A percentile compares a stretch with the other conserved stretches of the same genome.
Evolutionary conservation across 1,140 invertebrate genomes (phyloP).

Genomic region (Palaemon carinicauda): DNA sequence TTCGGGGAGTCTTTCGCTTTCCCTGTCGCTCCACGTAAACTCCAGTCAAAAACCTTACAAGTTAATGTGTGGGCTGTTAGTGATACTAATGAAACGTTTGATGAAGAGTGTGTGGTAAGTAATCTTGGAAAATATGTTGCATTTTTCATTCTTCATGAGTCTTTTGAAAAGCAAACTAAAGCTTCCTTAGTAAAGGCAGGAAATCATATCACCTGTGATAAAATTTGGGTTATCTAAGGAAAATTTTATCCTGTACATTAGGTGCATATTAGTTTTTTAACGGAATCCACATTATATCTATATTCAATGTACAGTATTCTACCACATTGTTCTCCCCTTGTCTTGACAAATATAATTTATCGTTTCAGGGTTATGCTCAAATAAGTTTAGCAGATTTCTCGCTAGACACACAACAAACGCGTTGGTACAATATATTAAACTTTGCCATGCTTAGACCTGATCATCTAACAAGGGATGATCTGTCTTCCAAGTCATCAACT

Average conservation of each 20-base stretch:
- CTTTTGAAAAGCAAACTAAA: too few relatives aligned
- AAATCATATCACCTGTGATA: too few relatives aligned
- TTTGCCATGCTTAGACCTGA: conserved; percentile 54
- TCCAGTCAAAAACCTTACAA: conserved; percentile 87
- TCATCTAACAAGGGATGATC: conserved; percentile 37
- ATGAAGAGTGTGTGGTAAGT: conserved; percentile 85
- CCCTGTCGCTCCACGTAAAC: conserved; percentile 73
- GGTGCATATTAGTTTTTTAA: too few relatives aligned
- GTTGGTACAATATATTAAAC: conserved; percentile 89
- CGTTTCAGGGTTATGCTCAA: conserved; percentile 87
- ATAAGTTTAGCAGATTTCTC: conserved; percentile 95
- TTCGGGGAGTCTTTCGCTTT: conserved; percentile 84
- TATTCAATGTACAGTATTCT: too few relatives aligned
- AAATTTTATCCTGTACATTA: too few relatives aligned
- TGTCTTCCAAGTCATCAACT: conserved; percentile 57
- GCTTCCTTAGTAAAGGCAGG: too few relatives aligned
- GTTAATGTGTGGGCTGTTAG: conserved; percentile 81
- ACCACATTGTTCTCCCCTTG: too few relatives aligned
- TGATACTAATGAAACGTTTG: conserved; percentile 65
- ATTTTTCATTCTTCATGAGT: not conserved
- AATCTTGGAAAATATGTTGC: not conserved
- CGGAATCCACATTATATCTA: too few relatives aligned
- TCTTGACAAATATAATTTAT: not conserved
- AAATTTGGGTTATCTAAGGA: too few relatives aligned
- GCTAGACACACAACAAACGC: conserved; percentile 78